Conservation (phyloP, 2,113 vertebrate species). For the Alouatta palliata region DNA sequence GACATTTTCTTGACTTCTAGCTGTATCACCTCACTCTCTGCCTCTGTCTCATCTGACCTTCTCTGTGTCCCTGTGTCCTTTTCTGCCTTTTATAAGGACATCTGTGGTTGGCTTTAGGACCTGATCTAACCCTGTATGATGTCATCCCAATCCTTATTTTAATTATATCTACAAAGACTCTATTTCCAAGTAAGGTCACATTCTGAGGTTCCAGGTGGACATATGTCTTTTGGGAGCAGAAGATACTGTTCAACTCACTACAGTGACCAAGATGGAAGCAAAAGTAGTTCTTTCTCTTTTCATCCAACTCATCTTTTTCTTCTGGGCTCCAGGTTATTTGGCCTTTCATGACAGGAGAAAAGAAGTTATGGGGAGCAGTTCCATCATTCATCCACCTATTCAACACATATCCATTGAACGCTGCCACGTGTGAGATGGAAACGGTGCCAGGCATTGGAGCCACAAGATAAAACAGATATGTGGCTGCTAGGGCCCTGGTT, state of each 20-base stretch:
- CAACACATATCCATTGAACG: background rate
- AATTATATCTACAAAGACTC: background rate
- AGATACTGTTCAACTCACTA: background rate
- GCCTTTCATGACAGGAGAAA: background rate
- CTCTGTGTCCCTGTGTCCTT: background rate
- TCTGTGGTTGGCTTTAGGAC: background rate
- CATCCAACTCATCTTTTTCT: background rate
- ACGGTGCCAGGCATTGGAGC: background rate
- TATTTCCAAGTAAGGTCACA: background rate
- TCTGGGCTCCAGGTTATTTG: background rate
- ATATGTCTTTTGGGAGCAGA: background rate
- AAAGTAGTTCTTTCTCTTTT: background rate
- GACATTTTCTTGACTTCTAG: background rate
- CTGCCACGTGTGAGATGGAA: fast-evolving
- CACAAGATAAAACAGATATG: background rate
- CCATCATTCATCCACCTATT: background rate
- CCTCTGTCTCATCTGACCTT: background rate
- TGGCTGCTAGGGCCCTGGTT: background rate
- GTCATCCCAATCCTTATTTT: background rate
- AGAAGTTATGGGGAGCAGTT: background rate
- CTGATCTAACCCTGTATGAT: background rate
- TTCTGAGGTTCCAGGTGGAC: background rate
- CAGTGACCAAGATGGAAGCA: background rate
- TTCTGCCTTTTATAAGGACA: background rate
- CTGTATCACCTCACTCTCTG: background rate